Percentiles rank a stretch among this genome's conserved stretches.
phyloP scores from a whole-genome alignment of 1,140 invertebrate genomes.

The Heliconius himera region DNA sequence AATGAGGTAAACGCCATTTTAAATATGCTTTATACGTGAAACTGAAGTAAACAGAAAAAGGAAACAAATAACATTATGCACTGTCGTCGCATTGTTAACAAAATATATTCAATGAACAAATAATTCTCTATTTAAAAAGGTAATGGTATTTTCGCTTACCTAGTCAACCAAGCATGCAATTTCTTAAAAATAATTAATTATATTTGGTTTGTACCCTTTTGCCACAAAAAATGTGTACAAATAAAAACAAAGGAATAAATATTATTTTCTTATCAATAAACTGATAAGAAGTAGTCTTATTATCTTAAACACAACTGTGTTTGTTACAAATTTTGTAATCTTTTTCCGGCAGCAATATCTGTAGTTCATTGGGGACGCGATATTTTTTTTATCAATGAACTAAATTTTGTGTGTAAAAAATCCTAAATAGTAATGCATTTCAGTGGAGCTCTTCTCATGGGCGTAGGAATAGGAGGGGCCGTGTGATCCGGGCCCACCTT shows the following conservation, averaged over 20 bases:
- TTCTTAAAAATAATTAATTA: neutral
- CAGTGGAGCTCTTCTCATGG: no score
- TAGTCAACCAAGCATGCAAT: no score
- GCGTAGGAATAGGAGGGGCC: no score
- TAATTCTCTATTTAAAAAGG: no score
- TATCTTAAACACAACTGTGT: neutral
- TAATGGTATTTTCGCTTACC: no score
- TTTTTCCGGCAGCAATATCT: neutral
- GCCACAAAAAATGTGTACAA: neutral
- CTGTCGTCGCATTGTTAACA: no score
- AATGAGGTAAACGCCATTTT: no score
- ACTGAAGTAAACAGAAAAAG: no score
- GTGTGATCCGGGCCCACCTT: no score
- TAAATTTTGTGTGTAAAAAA: neutral
- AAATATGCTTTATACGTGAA: no score
- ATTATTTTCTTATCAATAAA: neutral
- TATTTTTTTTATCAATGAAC: neutral
- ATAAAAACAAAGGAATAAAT: neutral
- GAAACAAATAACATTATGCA: no score
- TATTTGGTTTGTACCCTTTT: neutral
- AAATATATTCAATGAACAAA: no score
- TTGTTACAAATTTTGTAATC: neutral
- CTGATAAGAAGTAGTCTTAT: neutral
- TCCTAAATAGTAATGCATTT: neutral
- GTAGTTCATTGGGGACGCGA: neutral